Conservation (phyloP, 1,140 invertebrate genomes). For the Orussus abietinus region DNA sequence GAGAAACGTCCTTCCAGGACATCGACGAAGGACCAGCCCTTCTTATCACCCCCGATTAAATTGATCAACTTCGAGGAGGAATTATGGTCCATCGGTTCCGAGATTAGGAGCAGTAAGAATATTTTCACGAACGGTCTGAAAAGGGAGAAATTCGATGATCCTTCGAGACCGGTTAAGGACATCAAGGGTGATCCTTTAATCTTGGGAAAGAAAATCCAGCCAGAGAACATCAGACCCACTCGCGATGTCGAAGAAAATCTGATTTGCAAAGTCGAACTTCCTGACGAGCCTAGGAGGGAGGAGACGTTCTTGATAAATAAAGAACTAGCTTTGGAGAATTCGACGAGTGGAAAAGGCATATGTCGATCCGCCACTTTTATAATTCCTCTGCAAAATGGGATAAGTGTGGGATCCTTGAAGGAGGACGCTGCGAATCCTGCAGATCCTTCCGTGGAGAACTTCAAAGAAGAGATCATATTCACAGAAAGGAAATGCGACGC, state of each 20-base stretch:
- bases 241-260: neutral
- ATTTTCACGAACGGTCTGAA: constrained; percentile 10
- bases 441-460: no score
- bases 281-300: neutral
- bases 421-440: neutral
- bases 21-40: neutral
- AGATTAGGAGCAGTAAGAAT: neutral
- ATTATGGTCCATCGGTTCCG: constrained; percentile 1
- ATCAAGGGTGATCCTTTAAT: neutral
- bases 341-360: neutral
- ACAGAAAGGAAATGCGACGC: no score
- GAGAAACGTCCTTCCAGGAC: neutral
- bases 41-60: neutral
- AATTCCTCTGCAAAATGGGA: neutral
- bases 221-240: neutral
- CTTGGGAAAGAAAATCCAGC: neutral
- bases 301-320: no score
- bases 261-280: no score
- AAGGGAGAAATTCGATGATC: neutral
- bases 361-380: neutral
- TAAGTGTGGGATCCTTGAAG: neutral
- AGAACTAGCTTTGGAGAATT: neutral
- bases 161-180: neutral
- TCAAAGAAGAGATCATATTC: no score
- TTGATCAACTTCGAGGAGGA: constrained; percentile 7